These are phyloP conservation scores for Hydriomena furcata DNA, from an alignment of 2,888 invertebrate species.

Conservation along the genomic window DNA sequence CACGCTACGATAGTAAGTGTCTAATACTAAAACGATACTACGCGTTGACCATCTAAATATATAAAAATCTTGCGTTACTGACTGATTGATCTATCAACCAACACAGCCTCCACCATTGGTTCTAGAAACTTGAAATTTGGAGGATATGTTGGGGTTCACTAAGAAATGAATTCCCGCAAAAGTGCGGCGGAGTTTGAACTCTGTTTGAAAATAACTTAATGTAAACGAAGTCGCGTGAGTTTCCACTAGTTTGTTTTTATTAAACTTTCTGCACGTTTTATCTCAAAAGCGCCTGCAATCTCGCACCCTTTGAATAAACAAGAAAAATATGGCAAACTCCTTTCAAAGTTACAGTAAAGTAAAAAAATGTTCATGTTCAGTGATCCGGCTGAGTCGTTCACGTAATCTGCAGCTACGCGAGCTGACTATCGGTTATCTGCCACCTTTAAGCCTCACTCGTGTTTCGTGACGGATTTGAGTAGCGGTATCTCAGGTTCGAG, in stretches of 20 bases:
- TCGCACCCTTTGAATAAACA: background rate
- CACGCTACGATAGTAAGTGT: too few species aligned
- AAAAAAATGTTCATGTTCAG: conserved; percentile 12
- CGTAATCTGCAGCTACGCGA: conserved; percentile 23
- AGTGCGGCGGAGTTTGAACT: too few species aligned
- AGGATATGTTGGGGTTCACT: too few species aligned
- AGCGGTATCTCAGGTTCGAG: background rate
- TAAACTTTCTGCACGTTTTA: conserved; percentile 5
- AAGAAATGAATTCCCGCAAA: too few species aligned
- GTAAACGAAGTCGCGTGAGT: too few species aligned
- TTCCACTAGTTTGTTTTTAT: conserved; percentile 1
- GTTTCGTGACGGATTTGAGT: conserved; percentile 17
- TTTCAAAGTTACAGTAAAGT: background rate
- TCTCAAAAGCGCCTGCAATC: background rate
- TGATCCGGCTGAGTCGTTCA: conserved; percentile 26
- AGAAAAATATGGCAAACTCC: background rate
- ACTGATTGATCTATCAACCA: too few species aligned
- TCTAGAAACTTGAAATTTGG: too few species aligned
- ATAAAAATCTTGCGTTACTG: too few species aligned
- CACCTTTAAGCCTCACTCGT: conserved; percentile 22
- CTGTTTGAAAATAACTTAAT: too few species aligned
- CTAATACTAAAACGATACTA: too few species aligned
- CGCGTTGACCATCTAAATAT: too few species aligned
- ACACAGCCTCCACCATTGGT: too few species aligned
- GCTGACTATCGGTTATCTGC: conserved; percentile 30